phyloP scores from a whole-genome alignment of 64 coral and sea anemone genomes.

The Porites australiensis region DNA sequence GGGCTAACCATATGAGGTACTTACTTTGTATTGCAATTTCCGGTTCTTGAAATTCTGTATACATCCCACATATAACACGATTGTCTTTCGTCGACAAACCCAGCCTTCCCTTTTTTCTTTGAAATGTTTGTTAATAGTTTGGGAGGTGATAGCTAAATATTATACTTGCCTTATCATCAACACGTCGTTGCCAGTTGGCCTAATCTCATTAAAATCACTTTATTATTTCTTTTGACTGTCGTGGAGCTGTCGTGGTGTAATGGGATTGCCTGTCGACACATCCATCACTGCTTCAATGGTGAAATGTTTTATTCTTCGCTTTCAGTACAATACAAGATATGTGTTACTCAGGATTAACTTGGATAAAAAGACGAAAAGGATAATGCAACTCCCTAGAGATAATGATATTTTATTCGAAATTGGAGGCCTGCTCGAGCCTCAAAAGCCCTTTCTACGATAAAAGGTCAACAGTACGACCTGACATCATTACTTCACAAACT shows the following conservation, averaged over 20 bases:
- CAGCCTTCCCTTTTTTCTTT: neutral
- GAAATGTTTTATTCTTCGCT: slow-evolving; percentile 39
- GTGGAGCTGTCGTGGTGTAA: slow-evolving; percentile 31
- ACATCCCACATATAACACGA: neutral
- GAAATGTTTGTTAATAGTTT: slow-evolving; percentile 53
- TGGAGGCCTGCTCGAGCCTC: neutral
- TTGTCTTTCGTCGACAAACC: slow-evolving; percentile 30
- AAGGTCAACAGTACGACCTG: too few relatives aligned
- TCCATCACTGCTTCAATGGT: neutral
- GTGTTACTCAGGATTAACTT: slow-evolving; percentile 16
- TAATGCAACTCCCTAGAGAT: slow-evolving; percentile 40
- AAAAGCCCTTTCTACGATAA: neutral
- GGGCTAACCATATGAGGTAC: slow-evolving; percentile 35
- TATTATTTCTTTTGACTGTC: slow-evolving; percentile 54
- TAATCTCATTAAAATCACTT: slow-evolving; percentile 61
- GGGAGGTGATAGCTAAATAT: slow-evolving; percentile 52
- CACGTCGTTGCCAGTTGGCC: slow-evolving; percentile 48
- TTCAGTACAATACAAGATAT: slow-evolving; percentile 4
- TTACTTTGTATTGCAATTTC: slow-evolving; percentile 35
- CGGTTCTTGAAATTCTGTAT: slow-evolving; percentile 44
- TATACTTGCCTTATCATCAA: slow-evolving; percentile 51
- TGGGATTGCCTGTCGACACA: slow-evolving; percentile 24
- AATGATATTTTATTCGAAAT: slow-evolving; percentile 39
- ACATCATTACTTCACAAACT: too few relatives aligned
- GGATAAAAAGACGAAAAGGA: slow-evolving; percentile 16